These are phyloP conservation scores for Formica aserva DNA, from an alignment of 2,888 invertebrate genomes.

Conservation along the genomic window DNA sequence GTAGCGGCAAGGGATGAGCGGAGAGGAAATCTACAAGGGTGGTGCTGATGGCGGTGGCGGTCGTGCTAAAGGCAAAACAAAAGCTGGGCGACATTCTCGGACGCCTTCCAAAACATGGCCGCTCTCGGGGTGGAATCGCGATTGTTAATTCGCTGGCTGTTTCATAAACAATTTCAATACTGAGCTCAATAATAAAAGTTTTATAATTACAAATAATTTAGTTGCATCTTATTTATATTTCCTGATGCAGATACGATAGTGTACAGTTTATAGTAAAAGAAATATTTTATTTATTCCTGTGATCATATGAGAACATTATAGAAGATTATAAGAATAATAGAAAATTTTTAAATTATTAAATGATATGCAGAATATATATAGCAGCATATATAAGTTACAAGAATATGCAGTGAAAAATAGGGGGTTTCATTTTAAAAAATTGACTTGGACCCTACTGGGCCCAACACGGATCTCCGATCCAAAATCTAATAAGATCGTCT, in stretches of 20 bases:
- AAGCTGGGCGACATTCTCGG: slow-evolving; percentile 71
- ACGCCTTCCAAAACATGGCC: slow-evolving; percentile 71
- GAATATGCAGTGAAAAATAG: too few relatives aligned
- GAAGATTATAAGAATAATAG: not conserved
- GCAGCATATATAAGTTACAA: too few relatives aligned
- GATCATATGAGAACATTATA: not conserved
- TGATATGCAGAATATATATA: not conserved
- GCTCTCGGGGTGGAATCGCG: slow-evolving; percentile 13
- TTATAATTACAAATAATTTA: not conserved
- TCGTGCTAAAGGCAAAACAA: slow-evolving; percentile 81
- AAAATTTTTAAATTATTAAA: not conserved
- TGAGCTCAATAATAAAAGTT: not conserved
- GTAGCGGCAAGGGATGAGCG: slow-evolving; percentile 62
- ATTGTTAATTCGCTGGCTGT: slow-evolving; percentile 5
- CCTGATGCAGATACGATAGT: not conserved
- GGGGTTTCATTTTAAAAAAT: too few relatives aligned
- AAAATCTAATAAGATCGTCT: too few relatives aligned
- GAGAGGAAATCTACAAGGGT: slow-evolving; percentile 72
- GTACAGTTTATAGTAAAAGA: not conserved
- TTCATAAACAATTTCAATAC: not conserved
- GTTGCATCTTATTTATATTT: not conserved
- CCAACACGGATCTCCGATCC: too few relatives aligned
- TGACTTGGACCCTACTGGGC: too few relatives aligned
- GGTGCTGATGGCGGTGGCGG: slow-evolving; percentile 76
- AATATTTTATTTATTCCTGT: not conserved